Evolutionary conservation across 2,888 invertebrate species (phyloP).

Genomic region (Phortica okadai): DNA sequence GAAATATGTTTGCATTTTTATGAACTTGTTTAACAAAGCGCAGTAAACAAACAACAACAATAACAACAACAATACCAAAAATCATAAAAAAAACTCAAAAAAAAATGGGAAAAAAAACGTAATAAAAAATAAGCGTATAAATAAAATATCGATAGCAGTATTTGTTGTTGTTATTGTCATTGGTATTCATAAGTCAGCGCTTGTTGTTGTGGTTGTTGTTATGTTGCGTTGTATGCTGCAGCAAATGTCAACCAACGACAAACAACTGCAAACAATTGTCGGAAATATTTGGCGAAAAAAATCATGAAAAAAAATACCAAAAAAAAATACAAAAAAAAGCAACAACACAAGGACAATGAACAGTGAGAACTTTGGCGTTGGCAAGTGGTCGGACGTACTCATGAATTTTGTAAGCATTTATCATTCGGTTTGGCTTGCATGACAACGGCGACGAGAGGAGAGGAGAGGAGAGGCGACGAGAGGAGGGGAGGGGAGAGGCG

Average conservation of each 20-base stretch:
- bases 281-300: background rate
- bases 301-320: background rate
- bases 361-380: background rate
- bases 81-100: background rate
- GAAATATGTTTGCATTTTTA: conserved; percentile 32
- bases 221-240: background rate
- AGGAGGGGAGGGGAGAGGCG: too few species aligned
- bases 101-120: background rate
- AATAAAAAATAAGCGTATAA: conserved; percentile 13
- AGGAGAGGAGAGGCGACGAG: background rate
- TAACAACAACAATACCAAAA: background rate
- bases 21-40: conserved; percentile 26
- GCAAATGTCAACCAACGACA: conserved; percentile 5
- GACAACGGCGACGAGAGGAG: background rate
- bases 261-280: conserved; percentile 24
- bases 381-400: background rate
- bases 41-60: conserved; percentile 3
- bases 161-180: conserved; percentile 11
- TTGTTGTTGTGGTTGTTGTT: background rate
- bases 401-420: conserved; percentile 25
- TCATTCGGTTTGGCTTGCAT: background rate
- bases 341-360: background rate
- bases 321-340: background rate
- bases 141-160: conserved; percentile 19
- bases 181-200: background rate